Percentiles rank a stretch among this genome's conserved stretches.
Evolutionary conservation across 1,140 invertebrate genomes (phyloP).

Genomic region (Spodoptera frugiperda): DNA sequence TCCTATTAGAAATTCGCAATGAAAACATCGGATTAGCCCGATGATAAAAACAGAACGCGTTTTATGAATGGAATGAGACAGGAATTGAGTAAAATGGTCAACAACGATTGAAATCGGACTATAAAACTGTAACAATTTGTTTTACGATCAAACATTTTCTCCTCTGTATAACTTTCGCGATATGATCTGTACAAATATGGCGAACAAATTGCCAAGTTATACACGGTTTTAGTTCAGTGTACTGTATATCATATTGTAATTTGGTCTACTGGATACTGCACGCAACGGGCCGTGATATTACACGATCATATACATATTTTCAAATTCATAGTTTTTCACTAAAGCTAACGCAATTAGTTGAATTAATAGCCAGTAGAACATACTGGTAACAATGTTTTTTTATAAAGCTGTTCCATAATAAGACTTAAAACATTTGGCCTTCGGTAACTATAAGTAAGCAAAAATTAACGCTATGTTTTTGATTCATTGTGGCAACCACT

Average conservation of each 20-base stretch:
- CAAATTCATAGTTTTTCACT: conserved; percentile 36
- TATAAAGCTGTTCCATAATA: background rate
- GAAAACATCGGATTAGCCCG: too few species aligned
- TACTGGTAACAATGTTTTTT: background rate
- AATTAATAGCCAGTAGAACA: conserved; percentile 9
- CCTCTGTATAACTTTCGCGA: background rate
- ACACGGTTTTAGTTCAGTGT: conserved; percentile 41
- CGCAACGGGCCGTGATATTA: conserved; percentile 49
- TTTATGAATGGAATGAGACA: too few species aligned
- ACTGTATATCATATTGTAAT: conserved; percentile 41
- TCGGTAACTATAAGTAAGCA: too few species aligned
- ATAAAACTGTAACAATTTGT: too few species aligned
- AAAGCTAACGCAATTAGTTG: conserved; percentile 1
- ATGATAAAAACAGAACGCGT: too few species aligned
- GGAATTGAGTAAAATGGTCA: too few species aligned
- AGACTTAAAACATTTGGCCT: background rate
- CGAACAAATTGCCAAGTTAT: background rate
- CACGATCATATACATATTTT: conserved; percentile 31
- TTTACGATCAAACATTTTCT: too few species aligned
- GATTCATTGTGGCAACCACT: too few species aligned
- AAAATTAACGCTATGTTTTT: too few species aligned
- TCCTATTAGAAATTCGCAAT: too few species aligned
- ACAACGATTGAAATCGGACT: too few species aligned
- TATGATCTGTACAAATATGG: background rate
- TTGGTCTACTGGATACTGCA: conserved; percentile 45